A percentile compares a stretch with the other conserved stretches of the same genome.
Conservation (phyloP, 2,888 invertebrate species). For the Rhopalosiphum nymphaeae region DNA sequence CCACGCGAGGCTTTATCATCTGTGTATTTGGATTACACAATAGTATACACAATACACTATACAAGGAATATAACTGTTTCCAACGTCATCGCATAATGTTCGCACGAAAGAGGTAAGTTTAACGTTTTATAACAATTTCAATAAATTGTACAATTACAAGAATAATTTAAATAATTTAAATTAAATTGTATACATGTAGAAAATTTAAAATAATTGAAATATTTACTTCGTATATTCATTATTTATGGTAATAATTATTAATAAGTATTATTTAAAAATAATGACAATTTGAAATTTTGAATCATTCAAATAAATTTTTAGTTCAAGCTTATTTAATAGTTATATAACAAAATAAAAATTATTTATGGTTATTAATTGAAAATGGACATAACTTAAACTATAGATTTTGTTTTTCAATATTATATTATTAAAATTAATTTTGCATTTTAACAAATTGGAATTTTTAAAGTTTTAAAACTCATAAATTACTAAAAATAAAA, state of each 20-base stretch:
- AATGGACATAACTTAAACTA: background rate
- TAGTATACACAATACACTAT: background rate
- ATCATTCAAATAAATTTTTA: background rate
- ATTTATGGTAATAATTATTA: background rate
- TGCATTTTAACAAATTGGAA: background rate
- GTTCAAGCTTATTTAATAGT: background rate
- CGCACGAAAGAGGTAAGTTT: background rate
- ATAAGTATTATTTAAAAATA: background rate
- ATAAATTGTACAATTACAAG: background rate
- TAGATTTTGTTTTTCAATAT: background rate
- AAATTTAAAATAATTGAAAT: background rate
- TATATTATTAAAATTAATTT: background rate
- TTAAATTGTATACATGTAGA: background rate
- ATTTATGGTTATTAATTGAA: background rate
- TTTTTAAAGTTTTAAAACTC: background rate
- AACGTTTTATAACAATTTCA: background rate
- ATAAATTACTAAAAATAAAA: background rate
- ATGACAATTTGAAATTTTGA: background rate
- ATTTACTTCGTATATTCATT: background rate
- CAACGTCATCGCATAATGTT: background rate
- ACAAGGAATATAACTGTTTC: background rate
- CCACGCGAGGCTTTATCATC: background rate
- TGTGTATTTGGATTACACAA: conserved; percentile 13
- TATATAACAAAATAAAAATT: background rate
- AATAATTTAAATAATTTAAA: background rate